Base-by-base conservation (phyloP, 2,113 vertebrate genomes). In the Pangasianodon gigas region DNA sequence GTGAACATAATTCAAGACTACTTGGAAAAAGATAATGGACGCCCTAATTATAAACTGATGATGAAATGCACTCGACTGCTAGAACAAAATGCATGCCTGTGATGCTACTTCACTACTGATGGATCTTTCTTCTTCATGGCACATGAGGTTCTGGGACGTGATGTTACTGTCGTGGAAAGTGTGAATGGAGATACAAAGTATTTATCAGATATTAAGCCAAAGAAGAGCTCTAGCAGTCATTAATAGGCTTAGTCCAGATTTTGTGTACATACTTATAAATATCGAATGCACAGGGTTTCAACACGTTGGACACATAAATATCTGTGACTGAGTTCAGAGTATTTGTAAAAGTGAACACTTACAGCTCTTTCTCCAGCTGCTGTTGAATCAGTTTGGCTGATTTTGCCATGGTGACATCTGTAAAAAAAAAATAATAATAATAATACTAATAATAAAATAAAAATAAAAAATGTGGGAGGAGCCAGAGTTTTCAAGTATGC, bases 351-450 rank as follows among this genome's bases (percentile, higher is more conserved):
- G 18, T 26, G 16, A 37, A 86, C 89, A 98, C 98, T 98, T 94
- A 99, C 98, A 99, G 86, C 92, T 99, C 98, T 92, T 98, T 99
- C 93, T 99, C 98, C 95, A 99, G 95, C 91, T 99, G 98, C 89
- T 98, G 98, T 62, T 98, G 98, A 94, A 99, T 98, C 91, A 99
- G 94, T 94, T 98, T 99, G 58, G 98, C 97, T 2, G 98, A 99
- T 93, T 99, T 99, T 89, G 98, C 97, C 97, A 98, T 99, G 74
- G 97, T 95, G 80, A 98, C 95, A 93, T 99, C 98, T 99, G 71
- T 54, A 85, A 44, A 81, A 91, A 60, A 87, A 71, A 52, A 89
- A 89, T 13, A 62, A n/a, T n/a, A n/a, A n/a, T n/a, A n/a, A n/a
- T n/a, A 88, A 80, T 8, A 51, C 3, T 48, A 51, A 51, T 8